Base-by-base conservation (phyloP, 2,113 vertebrate species). In the Cheirogaleus medius region DNA sequence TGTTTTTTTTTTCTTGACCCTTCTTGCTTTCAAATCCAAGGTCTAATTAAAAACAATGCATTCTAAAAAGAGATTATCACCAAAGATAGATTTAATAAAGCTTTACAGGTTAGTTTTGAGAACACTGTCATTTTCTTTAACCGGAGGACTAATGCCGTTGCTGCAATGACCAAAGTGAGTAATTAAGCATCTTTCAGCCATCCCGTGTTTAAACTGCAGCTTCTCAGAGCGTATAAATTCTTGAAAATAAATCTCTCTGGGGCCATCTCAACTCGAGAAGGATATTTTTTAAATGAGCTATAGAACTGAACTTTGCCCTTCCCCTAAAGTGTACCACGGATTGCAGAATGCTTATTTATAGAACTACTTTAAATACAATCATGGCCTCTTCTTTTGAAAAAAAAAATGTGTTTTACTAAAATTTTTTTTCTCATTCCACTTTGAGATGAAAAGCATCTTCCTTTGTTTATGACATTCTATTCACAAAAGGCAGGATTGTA, bases 1-100 rank as follows among this genome's bases (percentile, higher is more conserved):
- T 29, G 58, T 27, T 60, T 63, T 25, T 52, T 52, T 91, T 96
- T 85, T 74, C 87, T 87, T 78, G 96, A 97, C 91, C 73, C 63
- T 97, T 98, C 96, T 96, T 90, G 73, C 92, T 86, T 95, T 98
- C 97, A 95, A 97, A 97, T 34, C 92, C 77, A 81, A 49, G 42
- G 81, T 95, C 97, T 98, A 98, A 98, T 98, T 98, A 98, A 98
- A 98, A 96, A 91, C 78, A 58, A 64, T 9, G 91, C 93, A 81
- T 96, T 91, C 88, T 94, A 47, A 73, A 97, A 98, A 82, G 88
- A 97, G 49, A 91, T 89, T 49, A 66, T 93, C 23, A 4, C 88
- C 94, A 85, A 90, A 82, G 86, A 89, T 66, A 60, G 60, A 54
- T 90, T 88, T 93, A 93, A 97, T 58, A 89, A 93, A 95, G 95